Base-by-base conservation (phyloP, 2,113 vertebrate species). In the Callaeas wilsoni region DNA sequence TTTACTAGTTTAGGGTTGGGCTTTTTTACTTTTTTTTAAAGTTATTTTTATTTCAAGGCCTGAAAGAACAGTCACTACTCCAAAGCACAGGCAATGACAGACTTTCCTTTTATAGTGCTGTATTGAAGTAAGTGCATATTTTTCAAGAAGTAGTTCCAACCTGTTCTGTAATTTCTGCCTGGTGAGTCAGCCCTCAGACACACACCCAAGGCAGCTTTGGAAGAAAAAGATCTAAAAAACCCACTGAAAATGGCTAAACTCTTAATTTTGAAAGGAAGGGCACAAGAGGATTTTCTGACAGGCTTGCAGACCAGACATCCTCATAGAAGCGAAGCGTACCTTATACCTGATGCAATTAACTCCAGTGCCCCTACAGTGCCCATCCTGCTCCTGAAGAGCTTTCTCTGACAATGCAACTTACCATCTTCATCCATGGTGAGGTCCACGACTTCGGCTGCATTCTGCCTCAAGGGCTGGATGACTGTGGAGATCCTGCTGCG, bases 391-490 rank as follows among this genome's bases (percentile, higher is more conserved):
- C 64, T 56, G 52, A 30, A 47, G 25, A 52, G 15, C 50, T 42
- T 42, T 63, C 82, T 33, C 49, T 49, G 80, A 22, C 6, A 25
- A 33, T 1, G 17, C 14, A 29, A 78, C 98, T 97, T 96, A 99
- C 99, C 99, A 83, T 99, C 99, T 97, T 99, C 99, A 94, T 99
- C 99, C 63, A 99, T 99, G 1, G 99, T 99, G 93, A 99, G 99
- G 96, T 99, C 99, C 96, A 99, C 99, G 44, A 99, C 99, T 97
- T 99, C 99, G 3, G 99, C 99, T 10, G 99, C 98, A 19, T 96
- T 99, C 97, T 99, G 99, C 68, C 99, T 98, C 87, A 99, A 97
- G 3, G 99, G 99, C 94, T 99, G 99, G 95, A 99, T 99, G 96
- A 99, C 99, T 3, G 99, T 99, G 96, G 99, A 99, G 88, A 99